These are phyloP conservation scores for Brachyptera risi DNA, from an alignment of 2,888 invertebrate species.

Conservation along the genomic window DNA sequence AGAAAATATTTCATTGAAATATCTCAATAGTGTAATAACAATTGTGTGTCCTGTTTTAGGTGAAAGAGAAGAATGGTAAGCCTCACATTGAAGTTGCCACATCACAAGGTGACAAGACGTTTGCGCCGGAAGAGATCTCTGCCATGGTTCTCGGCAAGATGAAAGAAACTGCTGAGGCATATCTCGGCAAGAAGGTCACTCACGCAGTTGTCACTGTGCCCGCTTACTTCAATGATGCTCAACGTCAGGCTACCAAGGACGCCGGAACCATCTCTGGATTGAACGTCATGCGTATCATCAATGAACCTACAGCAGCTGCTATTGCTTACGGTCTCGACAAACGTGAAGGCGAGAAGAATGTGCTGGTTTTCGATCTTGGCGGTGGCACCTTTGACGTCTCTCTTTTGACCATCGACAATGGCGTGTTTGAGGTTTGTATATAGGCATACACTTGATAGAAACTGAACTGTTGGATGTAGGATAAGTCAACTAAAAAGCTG, in stretches of 20 bases:
- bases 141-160: conserved; percentile 98
- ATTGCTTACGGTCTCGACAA: conserved; percentile 97
- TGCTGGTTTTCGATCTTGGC: conserved; percentile 97
- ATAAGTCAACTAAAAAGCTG: too few species aligned
- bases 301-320: conserved; percentile 96
- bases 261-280: conserved; percentile 94
- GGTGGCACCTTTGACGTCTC: conserved; percentile 99
- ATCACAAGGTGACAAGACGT: conserved; percentile 79
- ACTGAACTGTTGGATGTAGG: too few species aligned
- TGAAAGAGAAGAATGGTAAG: conserved; percentile 88
- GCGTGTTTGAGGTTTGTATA: conserved; percentile 79
- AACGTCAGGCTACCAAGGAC: conserved; percentile 98
- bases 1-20: too few species aligned
- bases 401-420: conserved; percentile 95
- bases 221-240: conserved; percentile 99
- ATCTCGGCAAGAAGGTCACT: conserved; percentile 86
- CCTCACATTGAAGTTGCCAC: conserved; percentile 88
- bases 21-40: too few species aligned
- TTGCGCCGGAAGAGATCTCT: conserved; percentile 98
- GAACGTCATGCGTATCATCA: conserved; percentile 93
- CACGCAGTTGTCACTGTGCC: conserved; percentile 93
- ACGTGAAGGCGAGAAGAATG: conserved; percentile 96
- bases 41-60: conserved; percentile 43
- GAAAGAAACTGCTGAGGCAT: conserved; percentile 98
- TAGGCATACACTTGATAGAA: background rate